Base-by-base conservation (phyloP, 2,888 invertebrate species). In the Sarcophaga rosellei region DNA sequence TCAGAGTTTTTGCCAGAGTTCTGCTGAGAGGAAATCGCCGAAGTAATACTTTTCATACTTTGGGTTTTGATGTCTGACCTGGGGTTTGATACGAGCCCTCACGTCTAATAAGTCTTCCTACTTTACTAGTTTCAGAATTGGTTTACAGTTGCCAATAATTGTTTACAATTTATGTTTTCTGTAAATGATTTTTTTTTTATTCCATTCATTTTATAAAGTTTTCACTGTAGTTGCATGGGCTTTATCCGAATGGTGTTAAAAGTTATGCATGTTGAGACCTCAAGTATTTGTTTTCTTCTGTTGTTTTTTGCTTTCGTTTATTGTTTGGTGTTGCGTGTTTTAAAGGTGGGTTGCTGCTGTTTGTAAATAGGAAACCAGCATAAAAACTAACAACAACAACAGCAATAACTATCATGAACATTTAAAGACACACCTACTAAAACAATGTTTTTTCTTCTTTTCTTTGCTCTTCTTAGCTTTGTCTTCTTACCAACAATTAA, bases 241-340 rank as follows among this genome's bases (percentile, higher is more conserved):
- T 75, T 65, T 62, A 66, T 53, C 70, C 70, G 66, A 84, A 84
- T 86, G 81, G 86, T 86, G 86, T 86, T 86, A 86, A 86, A 86
- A 86, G 84, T 86, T 86, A 86, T 86, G 84, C 86, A 86, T 86
- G 86, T 86, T 84, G 81, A 81, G 84, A 74, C 81, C 78, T 78
- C 68, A 86, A 86, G 81, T 86, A 84, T 86, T 86, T 86, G 86
- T 81, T 86, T 86, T 63, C 77, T 72, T 61, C 20, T 70, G 25
- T 82, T 72, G 66, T 53, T 77, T 72, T 61, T 65, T 68, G 66
- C 75, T 65, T 76, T 79, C 47, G 47, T 57, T 84, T 73, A 44
- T 2, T 68, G 21, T 35, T 23, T 47, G 44, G 25, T 35, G 15
- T 86, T 86, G 86, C 86, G 86, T 86, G 86, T 84, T 84, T 81